These are phyloP conservation scores for Ashinkailepas kermadecensis DNA, from an alignment of 2,888 invertebrate genomes.

Conservation along the genomic window DNA sequence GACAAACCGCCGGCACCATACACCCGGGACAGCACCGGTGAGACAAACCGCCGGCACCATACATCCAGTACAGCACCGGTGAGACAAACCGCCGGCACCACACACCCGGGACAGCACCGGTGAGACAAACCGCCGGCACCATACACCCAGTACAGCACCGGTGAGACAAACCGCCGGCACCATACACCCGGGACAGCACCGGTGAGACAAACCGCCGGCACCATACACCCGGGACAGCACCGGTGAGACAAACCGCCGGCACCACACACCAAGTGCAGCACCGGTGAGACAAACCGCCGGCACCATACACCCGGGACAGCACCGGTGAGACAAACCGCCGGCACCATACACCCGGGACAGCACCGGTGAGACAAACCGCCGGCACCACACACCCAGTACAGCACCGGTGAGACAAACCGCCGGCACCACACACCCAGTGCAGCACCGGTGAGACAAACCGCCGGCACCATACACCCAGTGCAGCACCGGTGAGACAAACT, in stretches of 20 bases:
- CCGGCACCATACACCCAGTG: no score
- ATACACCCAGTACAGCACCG: no score
- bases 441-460: neutral
- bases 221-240: conserved; percentile 6
- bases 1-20: no score
- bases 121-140: no score
- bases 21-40: conserved; percentile 4
- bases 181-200: conserved; percentile 11
- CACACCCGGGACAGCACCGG: conserved; percentile 13
- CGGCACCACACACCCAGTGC: no score
- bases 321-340: neutral
- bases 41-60: no score
- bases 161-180: neutral
- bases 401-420: neutral
- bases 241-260: neutral
- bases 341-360: neutral
- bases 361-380: neutral
- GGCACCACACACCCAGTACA: no score
- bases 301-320: neutral
- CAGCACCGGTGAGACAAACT: neutral
- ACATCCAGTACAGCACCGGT: no score
- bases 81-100: no score
- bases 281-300: neutral
- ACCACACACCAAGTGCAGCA: no score
- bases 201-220: neutral